These are phyloP conservation scores for Drosophila mulleri DNA, from an alignment of 2,888 invertebrate genomes.

Conservation along the genomic window DNA sequence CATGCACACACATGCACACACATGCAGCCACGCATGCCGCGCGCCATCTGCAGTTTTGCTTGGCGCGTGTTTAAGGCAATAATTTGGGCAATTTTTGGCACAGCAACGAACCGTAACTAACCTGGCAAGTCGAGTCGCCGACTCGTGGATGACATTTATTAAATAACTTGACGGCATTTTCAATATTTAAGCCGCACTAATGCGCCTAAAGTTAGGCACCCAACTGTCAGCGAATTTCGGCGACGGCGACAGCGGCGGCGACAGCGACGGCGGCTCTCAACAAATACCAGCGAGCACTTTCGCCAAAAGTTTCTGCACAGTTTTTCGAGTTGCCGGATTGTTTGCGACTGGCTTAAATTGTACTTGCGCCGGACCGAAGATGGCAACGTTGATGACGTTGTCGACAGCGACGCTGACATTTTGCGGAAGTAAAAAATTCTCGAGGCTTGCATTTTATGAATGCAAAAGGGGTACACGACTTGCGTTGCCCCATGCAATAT, in stretches of 20 bases:
- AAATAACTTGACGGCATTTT: constrained; percentile 74
- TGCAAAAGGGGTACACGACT: constrained; percentile 25
- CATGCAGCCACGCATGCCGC: constrained; percentile 3
- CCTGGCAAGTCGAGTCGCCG: constrained; percentile 60
- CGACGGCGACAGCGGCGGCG: not conserved
- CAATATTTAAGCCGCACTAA: constrained; percentile 75
- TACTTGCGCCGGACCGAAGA: constrained; percentile 35
- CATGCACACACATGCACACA: not conserved
- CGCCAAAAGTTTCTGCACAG: constrained; percentile 54
- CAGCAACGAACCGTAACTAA: constrained; percentile 41
- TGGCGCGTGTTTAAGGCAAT: constrained; percentile 64
- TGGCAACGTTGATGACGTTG: constrained; percentile 37
- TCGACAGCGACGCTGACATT: constrained; percentile 68
- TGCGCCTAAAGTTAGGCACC: constrained; percentile 63
- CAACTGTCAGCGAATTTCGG: constrained; percentile 73
- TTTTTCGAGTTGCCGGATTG: constrained; percentile 65
- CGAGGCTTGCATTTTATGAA: constrained; percentile 66
- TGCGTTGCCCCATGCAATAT: constrained; percentile 2
- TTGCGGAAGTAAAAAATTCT: constrained; percentile 67
- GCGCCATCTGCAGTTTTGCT: not conserved
- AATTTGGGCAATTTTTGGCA: constrained; percentile 70
- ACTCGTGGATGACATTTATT: constrained; percentile 67
- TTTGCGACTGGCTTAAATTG: constrained; percentile 57
- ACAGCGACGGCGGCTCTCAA: constrained; percentile 37
- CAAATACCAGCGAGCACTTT: constrained; percentile 47